Evolutionary conservation across 2,797 vertebrate species (phyloP), one percentile per base, ranked within the genome.

Genomic region (Notolabrus celidotus): DNA sequence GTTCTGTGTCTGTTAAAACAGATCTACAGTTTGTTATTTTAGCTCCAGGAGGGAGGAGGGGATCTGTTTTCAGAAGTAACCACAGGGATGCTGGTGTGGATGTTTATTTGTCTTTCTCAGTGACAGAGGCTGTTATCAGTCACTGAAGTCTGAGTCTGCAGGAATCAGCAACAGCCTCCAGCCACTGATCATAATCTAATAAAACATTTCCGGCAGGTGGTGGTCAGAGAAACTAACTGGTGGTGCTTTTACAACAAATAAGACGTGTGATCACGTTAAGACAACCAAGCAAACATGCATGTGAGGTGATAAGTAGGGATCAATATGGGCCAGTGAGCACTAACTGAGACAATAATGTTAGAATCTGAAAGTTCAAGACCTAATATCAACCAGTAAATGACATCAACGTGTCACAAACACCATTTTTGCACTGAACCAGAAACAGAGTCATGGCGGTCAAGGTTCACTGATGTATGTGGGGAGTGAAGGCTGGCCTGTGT

Each of bases 101-200:
- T 85, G 90, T 89, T 87, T 92, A 86, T 92, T 91, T 92, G 74
- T 90, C 84, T 92, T 91, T 85, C 71, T 65, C 67, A 65, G 45
- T 84, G 86, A 86, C 84, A 85, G 73, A 77, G 71, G 70, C 80
- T 86, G 79, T 87, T 88, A 83, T 89, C 89, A 86, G 80, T 82
- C 85, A 73, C 61, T 68, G n/a, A 39, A 68, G 55, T 70, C 79
- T 41, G 62, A 69, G 34, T 66, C 62, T 38, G 50, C 63, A 67
- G 57, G 65, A 88, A 79, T 86, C 64, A 82, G 68, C 63, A 17
- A 42, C 74, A 56, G 59, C 63, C 43, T 76, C 25, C 67, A 51
- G 61, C 57, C 33, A 77, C 20, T 73, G 74, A 74, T 80, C 71
- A 81, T 69, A 83, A 85, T 84, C 71, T 73, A 86, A 80, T 83